These are phyloP conservation scores for Solenopsis fugax DNA, from an alignment of 1,140 invertebrate species.

Conservation along the genomic window DNA sequence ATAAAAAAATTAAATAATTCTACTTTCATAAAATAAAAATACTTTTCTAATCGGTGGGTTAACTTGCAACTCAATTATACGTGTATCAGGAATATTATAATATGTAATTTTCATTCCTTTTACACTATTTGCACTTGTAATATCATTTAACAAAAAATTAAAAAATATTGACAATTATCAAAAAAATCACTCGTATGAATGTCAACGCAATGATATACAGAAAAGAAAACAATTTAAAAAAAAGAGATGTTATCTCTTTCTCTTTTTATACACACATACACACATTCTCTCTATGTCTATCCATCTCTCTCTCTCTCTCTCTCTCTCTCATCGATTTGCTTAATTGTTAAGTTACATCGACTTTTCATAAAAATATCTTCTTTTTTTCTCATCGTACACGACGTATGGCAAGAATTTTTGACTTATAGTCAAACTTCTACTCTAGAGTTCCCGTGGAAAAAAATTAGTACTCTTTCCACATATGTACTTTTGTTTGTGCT, in stretches of 20 bases:
- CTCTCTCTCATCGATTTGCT: slow-evolving; percentile 50
- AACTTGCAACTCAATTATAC: slow-evolving; percentile 56
- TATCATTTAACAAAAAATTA: slow-evolving; percentile 38
- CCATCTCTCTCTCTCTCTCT: neutral
- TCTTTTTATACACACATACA: neutral
- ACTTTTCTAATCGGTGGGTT: slow-evolving; percentile 67
- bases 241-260: neutral
- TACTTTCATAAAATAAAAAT: slow-evolving; percentile 44
- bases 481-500: slow-evolving; percentile 70
- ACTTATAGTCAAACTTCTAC: slow-evolving; percentile 73
- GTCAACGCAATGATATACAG: slow-evolving; percentile 33
- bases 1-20: slow-evolving; percentile 29
- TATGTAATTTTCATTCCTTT: slow-evolving; percentile 48
- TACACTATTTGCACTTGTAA: slow-evolving; percentile 45
- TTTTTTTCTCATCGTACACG: slow-evolving; percentile 73
- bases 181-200: slow-evolving; percentile 19
- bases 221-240: slow-evolving; percentile 19
- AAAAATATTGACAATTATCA: slow-evolving; percentile 39
- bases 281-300: too few relatives aligned
- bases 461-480: slow-evolving; percentile 74
- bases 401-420: slow-evolving; percentile 79
- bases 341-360: slow-evolving; percentile 70
- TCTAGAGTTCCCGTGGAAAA: slow-evolving; percentile 74
- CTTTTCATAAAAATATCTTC: slow-evolving; percentile 84
- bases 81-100: slow-evolving; percentile 43